Evolutionary conservation across 1,140 invertebrate genomes (phyloP), one percentile per base, ranked within the genome.

Genomic region (Sweltsa coloradensis): DNA sequence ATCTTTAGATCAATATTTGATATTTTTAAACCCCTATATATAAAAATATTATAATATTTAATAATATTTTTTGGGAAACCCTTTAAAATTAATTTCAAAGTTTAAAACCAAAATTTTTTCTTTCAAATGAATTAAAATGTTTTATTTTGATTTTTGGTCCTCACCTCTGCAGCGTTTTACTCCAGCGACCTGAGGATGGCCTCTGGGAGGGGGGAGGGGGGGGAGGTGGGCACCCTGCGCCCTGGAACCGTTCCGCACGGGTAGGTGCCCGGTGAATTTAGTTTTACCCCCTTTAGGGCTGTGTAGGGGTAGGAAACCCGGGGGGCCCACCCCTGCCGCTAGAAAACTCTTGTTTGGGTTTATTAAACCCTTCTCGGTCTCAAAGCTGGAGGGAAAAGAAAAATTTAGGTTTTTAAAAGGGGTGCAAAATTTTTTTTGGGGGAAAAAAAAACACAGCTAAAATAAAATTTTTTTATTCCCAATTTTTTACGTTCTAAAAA

Each of bases 161-260:
- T n/a, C n/a, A n/a, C 67, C 56, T 73, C 66, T 1, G 59, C 57
- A 2, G 56, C 56, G 48, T 66, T 67, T 52, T 63, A 65, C 16
- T 70, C 65, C 37, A 65, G 60, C 45, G 64, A 57, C 46, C 63
- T 68, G 40, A 66, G 61, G 51, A 71, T 68, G 18, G 61, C 59
- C 41, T 64, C 58, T 4, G 67, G 61, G 13, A 71, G 64, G 57
- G 6, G 66, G 72, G 6, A 69, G 61, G 3, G 67, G 61, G 9
- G 73, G 72, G n/a, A 75, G 60, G 52, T 71, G 69, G 6, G 56
- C 65, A 31, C 73, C 72, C 47, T 70, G 59, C 19, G 79, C 73
- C 48, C 75, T 75, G 61, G 80, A 83, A 34, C 81, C 81, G 54
- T 81, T 81, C 55, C 85, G 80, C 57, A 86, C 85, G 27, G 85